A percentile compares a stretch with the other conserved stretches of the same genome.
Conservation (phyloP, 2,888 invertebrate genomes). For the Apamea sordens region DNA sequence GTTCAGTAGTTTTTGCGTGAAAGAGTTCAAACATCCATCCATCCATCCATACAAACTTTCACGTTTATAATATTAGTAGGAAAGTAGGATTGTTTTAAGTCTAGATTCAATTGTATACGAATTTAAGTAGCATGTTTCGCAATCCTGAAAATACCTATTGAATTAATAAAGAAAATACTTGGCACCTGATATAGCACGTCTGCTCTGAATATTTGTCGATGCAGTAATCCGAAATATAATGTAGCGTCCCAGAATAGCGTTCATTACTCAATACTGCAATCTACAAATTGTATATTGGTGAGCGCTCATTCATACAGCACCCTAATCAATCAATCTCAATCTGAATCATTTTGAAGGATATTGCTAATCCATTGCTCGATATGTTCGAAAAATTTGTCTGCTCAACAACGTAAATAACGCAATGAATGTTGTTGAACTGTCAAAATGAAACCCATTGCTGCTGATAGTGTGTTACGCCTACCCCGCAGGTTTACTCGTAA, state of each 20-base stretch:
- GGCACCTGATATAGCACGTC: constrained; percentile 46
- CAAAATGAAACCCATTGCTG: too few species aligned
- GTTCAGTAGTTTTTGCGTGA: too few species aligned
- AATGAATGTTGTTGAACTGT: too few species aligned
- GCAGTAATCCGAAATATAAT: constrained; percentile 46
- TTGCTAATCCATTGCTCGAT: too few species aligned
- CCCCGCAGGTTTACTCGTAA: neutral
- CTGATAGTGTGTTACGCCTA: too few species aligned
- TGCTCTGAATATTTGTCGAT: constrained; percentile 51
- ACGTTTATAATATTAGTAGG: too few species aligned
- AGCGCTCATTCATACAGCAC: constrained; percentile 19
- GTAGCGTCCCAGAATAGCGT: constrained; percentile 34
- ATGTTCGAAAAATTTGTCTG: too few species aligned
- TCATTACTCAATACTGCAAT: constrained; percentile 46
- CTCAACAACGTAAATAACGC: too few species aligned
- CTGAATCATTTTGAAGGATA: too few species aligned
- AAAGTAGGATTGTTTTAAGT: neutral
- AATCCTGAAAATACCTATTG: constrained; percentile 35
- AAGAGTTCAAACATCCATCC: too few species aligned
- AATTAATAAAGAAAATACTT: constrained; percentile 36
- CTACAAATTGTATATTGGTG: constrained; percentile 13
- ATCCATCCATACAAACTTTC: too few species aligned
- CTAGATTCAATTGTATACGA: neutral
- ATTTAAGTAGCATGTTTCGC: neutral
- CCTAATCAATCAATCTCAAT: too few species aligned